Percentiles rank a stretch among this genome's conserved stretches.
Conservation (phyloP, 2,113 vertebrate genomes). For the Platysternon megacephalum region DNA sequence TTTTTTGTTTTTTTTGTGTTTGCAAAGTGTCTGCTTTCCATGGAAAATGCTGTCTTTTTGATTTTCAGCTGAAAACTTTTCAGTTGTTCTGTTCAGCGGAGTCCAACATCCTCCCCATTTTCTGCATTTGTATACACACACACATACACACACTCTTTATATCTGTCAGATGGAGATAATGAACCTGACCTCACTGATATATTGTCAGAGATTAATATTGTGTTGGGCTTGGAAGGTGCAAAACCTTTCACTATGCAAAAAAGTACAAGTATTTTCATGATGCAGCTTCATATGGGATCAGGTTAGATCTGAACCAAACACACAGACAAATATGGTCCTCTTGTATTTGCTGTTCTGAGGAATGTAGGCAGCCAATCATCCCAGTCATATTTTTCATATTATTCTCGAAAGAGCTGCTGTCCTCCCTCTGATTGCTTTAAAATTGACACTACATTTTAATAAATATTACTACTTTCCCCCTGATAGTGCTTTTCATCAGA, state of each 20-base stretch:
- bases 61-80: neutral
- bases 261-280: neutral
- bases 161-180: neutral
- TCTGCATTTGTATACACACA: neutral
- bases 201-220: neutral
- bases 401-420: neutral
- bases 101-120: neutral
- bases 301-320: accelerated
- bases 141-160: neutral
- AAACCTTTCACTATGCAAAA: neutral
- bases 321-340: neutral
- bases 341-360: neutral
- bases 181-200: neutral
- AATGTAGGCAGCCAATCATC: neutral
- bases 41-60: neutral
- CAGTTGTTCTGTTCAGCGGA: neutral
- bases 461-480: neutral
- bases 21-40: neutral
- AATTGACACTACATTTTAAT: neutral
- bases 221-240: neutral
- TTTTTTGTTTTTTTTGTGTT: too few relatives aligned
- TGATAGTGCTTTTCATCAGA: neutral
- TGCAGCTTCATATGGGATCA: neutral
- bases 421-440: neutral
- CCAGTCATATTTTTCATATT: neutral